Percentiles rank a stretch among this genome's conserved stretches.
Evolutionary conservation across 1,140 invertebrate species (phyloP).

Genomic region (Brachionus koreanus): DNA sequence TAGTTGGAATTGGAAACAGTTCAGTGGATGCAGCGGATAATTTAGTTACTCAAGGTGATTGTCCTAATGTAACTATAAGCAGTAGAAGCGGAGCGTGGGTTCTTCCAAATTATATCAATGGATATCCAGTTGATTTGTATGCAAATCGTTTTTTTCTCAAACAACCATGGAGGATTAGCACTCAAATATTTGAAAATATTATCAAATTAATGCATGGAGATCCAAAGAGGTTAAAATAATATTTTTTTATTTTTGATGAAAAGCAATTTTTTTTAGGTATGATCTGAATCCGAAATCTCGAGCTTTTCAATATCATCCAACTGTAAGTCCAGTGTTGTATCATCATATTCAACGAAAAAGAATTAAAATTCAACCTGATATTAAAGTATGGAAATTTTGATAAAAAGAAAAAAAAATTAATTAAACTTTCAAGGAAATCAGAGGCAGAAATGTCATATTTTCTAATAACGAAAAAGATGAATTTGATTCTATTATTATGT

Average conservation of each 20-base stretch:
- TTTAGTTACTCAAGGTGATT: slow-evolving; percentile 51
- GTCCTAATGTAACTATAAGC: slow-evolving; percentile 51
- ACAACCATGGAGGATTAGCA: slow-evolving; percentile 49
- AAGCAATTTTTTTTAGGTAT: slow-evolving; percentile 48
- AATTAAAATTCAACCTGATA: slow-evolving; percentile 51
- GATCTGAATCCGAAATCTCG: slow-evolving; percentile 55
- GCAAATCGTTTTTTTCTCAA: slow-evolving; percentile 51
- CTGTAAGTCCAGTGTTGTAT: slow-evolving; percentile 53
- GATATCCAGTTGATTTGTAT: slow-evolving; percentile 51
- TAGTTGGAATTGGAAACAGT: slow-evolving; percentile 56
- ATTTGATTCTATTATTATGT: slow-evolving; percentile 16
- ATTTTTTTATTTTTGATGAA: neutral
- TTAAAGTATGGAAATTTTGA: slow-evolving; percentile 47
- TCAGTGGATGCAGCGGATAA: slow-evolving; percentile 54
- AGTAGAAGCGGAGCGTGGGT: slow-evolving; percentile 55
- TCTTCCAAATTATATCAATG: slow-evolving; percentile 53
- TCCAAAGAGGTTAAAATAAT: slow-evolving; percentile 49
- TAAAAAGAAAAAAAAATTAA: neutral
- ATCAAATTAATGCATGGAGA: slow-evolving; percentile 50
- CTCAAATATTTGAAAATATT: slow-evolving; percentile 49
- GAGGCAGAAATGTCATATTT: neutral
- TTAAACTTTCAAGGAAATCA: neutral
- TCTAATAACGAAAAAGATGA: neutral
- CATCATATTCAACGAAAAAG: slow-evolving; percentile 54
- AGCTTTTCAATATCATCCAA: slow-evolving; percentile 53